Evolutionary conservation across 1,140 invertebrate species (phyloP), one percentile per base, ranked within the genome.

Genomic region (Eufriesea mexicana): DNA sequence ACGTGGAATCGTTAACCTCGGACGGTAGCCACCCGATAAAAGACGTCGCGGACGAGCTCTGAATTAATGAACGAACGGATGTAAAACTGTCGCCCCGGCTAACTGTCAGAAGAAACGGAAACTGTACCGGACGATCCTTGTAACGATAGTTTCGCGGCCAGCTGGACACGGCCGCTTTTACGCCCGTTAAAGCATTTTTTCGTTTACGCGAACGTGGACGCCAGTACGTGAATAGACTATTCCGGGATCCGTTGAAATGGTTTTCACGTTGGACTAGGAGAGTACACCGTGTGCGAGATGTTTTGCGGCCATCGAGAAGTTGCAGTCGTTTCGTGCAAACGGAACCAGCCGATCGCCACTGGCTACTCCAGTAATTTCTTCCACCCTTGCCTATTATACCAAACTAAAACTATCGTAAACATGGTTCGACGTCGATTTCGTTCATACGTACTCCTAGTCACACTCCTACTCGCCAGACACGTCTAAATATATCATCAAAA

Each of bases 31-130:
- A 62, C 23, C 64, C 81, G 75, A 74, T 83, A 87, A 87, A 87
- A 89, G 84, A 87, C 84, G 25, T 83, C 79, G 68, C 68, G 86
- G 80, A 89, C 87, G 87, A 89, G 87, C 70, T 78, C 86, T 76
- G 87, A 87, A 89, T 87, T 87, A 89, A 89, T 85, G 83, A 87
- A 83, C 67, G 86, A 55, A 71, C 67, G 79, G 79, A 85, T 81
- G 85, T 85, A 85, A 85, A 86, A 85, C 83, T 86, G 61, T 75
- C 76, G 84, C 74, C 28, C 62, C 47, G 64, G 75, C 54, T 85
- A 75, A 66, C 71, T 81, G 79, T 81, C 79, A 54, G 72, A 81
- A 81, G 79, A 81, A 81, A 75, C 79, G 72, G 61, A 76, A 81
- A 81, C 51, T 67, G 62, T 67, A 57, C n/a, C 18, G 73, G 49